Evolutionary conservation across 2,888 invertebrate genomes (phyloP).

Genomic region (Agrochola circellaris): DNA sequence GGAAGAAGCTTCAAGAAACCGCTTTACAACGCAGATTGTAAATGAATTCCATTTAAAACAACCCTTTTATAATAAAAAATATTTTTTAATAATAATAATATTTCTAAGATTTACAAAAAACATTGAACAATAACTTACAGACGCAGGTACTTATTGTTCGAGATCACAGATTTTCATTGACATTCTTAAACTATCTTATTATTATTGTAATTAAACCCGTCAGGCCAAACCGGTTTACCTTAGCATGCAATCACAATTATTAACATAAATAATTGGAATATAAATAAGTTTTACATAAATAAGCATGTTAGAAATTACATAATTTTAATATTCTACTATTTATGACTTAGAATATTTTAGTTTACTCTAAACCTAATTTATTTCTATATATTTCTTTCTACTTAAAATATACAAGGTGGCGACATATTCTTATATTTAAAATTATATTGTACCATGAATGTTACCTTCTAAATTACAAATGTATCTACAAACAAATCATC

Average conservation of each 20-base stretch:
- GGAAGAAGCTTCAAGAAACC: conserved; percentile 87
- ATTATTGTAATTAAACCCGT: conserved; percentile 39
- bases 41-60: conserved; percentile 71
- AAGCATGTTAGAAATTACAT: conserved; percentile 41
- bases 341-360: conserved; percentile 63
- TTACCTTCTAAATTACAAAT: neutral
- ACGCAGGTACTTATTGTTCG: conserved; percentile 88
- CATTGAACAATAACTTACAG: conserved; percentile 87
- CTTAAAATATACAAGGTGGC: conserved; percentile 47
- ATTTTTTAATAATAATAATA: conserved; percentile 73
- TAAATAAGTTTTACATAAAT: conserved; percentile 41
- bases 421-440: conserved; percentile 17
- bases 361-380: neutral
- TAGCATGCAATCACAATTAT: conserved; percentile 47
- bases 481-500: neutral
- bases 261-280: conserved; percentile 50
- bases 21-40: conserved; percentile 76
- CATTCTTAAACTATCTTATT: conserved; percentile 41
- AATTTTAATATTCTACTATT: conserved; percentile 31
- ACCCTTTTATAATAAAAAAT: conserved; percentile 61
- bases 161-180: conserved; percentile 83
- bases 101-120: conserved; percentile 67
- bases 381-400: neutral
- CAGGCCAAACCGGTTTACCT: conserved; percentile 60
- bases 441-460: conserved; percentile 43